Base-by-base conservation (phyloP, 2,888 invertebrate genomes). In the Erynnis tages region DNA sequence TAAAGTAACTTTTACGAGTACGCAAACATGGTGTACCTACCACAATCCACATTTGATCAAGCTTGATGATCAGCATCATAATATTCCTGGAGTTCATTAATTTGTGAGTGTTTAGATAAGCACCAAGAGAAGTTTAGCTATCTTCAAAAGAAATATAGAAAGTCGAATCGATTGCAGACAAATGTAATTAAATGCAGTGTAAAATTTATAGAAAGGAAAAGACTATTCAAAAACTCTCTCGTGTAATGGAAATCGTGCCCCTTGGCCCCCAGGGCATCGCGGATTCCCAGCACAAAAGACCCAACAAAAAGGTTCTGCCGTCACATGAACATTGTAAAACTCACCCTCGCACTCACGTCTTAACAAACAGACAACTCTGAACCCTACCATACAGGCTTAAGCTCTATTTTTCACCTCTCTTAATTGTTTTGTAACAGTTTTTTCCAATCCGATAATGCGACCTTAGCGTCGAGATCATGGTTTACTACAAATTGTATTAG, bases 401-500 rank as follows among this genome's bases (percentile, higher is more conserved):
- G 76, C 62, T 65, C 60, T 63, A 73, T 68, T 83, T 82, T 81
- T 57, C 61, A 57, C 53, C 27, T 34, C 13, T 27, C 53, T 43
- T 58, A 56, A 63, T 67, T 73, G 69, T 80, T 77, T 73, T 76
- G 79, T 79, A 82, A 85, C 82, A 79, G 83, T 87, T 87, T 86
- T 85, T 86, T 85, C 82, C 86, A 85, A 86, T 88, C 83, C 83
- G 86, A 87, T 88, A 88, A 88, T 87, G 85, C 83, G 82, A 86
- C 85, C 85, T 86, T 87, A 85, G 84, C 79, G 83, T 74, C 80
- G 82, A 84, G 86, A 87, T 87, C 87, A 86, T 87, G 87, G 87
- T 87, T 88, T 87, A 88, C 87, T 88, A 88, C 87, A 88, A 88
- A 88, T 88, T 88, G 87, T 88, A 87, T 88, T 85, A 86, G 84